Conservation (phyloP, 2,113 vertebrate species). For the Campylomormyrus numenius region DNA sequence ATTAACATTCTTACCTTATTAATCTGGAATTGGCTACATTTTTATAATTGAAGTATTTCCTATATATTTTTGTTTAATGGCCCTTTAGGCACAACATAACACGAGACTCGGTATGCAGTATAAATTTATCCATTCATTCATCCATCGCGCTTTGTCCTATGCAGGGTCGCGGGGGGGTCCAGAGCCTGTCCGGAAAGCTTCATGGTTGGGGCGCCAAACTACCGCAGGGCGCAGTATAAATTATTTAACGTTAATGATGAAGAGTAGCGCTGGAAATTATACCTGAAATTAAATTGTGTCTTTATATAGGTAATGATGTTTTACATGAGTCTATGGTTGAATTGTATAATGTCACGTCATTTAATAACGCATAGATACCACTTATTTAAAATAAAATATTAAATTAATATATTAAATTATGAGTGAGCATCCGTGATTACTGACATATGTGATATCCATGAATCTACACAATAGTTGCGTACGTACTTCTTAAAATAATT, state of each 20-base stretch:
- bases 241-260: neutral
- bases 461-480: neutral
- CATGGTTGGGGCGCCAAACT: neutral
- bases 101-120: neutral
- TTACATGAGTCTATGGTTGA: neutral
- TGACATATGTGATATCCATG: neutral
- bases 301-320: neutral
- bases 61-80: neutral
- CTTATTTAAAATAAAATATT: slow-evolving; percentile 1
- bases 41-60: neutral
- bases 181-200: neutral
- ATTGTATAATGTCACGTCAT: neutral
- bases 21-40: neutral
- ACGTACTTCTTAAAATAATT: neutral
- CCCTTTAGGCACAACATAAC: neutral
- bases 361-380: neutral
- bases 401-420: neutral
- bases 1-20: neutral
- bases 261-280: neutral
- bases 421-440: neutral
- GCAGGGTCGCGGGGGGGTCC: neutral
- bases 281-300: neutral
- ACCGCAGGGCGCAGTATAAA: neutral
- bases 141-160: neutral
- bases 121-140: neutral